Conservation (phyloP, 1,140 invertebrate species). For the Saxidomus purpurata region DNA sequence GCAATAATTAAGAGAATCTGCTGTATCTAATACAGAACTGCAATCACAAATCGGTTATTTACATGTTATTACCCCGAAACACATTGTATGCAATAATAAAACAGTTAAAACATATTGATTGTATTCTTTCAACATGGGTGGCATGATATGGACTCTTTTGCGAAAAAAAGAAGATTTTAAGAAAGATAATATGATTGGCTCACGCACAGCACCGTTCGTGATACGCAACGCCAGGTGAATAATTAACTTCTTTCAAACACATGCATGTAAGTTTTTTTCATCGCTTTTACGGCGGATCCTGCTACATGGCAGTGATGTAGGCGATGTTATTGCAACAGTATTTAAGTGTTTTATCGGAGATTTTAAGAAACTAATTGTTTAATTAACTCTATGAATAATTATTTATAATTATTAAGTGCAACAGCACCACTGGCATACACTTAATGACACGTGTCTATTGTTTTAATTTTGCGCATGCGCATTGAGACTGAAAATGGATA, state of each 20-base stretch:
- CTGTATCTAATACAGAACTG: background rate
- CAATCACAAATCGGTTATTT: background rate
- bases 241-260: conserved; percentile 28
- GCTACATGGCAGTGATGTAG: too few species aligned
- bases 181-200: conserved; percentile 44
- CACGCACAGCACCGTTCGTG: conserved; percentile 24
- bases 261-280: background rate
- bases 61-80: conserved; percentile 15
- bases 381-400: too few species aligned
- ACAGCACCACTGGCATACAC: too few species aligned
- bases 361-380: too few species aligned
- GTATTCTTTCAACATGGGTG: conserved; percentile 55
- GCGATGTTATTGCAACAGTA: too few species aligned
- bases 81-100: conserved; percentile 54
- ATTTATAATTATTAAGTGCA: too few species aligned
- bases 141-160: conserved; percentile 23
- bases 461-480: too few species aligned
- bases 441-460: too few species aligned
- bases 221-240: conserved; percentile 30
- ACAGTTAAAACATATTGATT: conserved; percentile 40
- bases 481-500: too few species aligned
- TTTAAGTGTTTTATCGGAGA: too few species aligned
- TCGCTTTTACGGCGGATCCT: background rate
- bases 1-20: conserved; percentile 2
- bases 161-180: conserved; percentile 30